These are phyloP conservation scores for Zoanthus solanderi DNA, from an alignment of 92 coral and sea anemone species.

Conservation along the genomic window DNA sequence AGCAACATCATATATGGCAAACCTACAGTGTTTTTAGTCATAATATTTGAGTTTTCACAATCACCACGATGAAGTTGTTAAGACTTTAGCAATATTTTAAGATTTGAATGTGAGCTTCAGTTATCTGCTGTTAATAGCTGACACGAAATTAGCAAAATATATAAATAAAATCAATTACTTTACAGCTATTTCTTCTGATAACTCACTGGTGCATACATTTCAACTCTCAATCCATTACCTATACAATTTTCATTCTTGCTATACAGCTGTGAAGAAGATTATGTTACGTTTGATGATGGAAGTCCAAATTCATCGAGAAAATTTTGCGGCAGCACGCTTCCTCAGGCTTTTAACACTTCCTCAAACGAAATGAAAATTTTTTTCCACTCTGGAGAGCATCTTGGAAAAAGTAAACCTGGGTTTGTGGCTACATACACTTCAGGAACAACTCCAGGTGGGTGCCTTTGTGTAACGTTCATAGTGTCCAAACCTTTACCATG, in stretches of 20 bases:
- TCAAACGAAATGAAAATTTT: slow-evolving; percentile 79
- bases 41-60: no score
- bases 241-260: neutral
- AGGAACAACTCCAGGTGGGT: slow-evolving; percentile 87
- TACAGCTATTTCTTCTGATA: neutral
- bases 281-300: slow-evolving; percentile 74
- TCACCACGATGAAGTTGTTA: no score
- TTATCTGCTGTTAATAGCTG: no score
- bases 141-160: no score
- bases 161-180: neutral
- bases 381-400: slow-evolving; percentile 82
- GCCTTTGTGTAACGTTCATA: neutral
- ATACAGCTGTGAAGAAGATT: slow-evolving; percentile 88
- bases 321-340: slow-evolving; percentile 88
- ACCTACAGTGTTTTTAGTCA: no score
- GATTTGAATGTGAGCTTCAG: no score
- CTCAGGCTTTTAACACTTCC: slow-evolving; percentile 75
- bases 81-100: no score
- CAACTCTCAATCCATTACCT: neutral
- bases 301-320: slow-evolving; percentile 67
- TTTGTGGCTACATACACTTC: slow-evolving; percentile 97
- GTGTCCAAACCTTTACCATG: neutral
- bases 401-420: slow-evolving; percentile 87
- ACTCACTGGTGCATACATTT: neutral
- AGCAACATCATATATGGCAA: no score